phyloP scores from a whole-genome alignment of 2,113 vertebrate genomes.

The Xiphorhynchus elegans region DNA sequence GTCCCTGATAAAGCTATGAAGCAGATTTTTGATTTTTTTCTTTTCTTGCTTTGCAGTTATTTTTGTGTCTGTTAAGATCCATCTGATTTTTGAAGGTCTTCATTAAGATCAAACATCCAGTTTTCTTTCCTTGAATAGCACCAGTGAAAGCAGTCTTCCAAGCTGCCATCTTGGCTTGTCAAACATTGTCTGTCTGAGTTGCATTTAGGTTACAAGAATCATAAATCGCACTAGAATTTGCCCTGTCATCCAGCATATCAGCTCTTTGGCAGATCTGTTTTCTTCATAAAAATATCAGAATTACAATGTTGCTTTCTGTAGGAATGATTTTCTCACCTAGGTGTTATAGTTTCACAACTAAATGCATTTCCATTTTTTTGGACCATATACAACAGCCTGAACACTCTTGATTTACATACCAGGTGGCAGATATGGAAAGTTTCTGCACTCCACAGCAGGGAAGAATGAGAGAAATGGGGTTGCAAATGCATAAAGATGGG shows the following conservation, averaged over 20 bases:
- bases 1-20: neutral
- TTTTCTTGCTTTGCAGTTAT: neutral
- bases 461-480: neutral
- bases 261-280: neutral
- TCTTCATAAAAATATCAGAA: neutral
- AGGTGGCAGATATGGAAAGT: conserved; percentile 1
- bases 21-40: neutral
- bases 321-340: conserved; percentile 26
- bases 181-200: neutral
- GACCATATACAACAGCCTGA: neutral
- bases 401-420: neutral
- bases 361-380: conserved; percentile 37
- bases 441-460: neutral
- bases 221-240: neutral
- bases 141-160: neutral
- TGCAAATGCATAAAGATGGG: neutral
- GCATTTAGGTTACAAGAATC: neutral
- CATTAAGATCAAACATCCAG: neutral
- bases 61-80: neutral
- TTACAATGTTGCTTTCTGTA: neutral
- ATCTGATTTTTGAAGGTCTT: neutral
- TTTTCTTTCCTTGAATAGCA: neutral
- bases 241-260: neutral
- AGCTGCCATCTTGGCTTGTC: neutral
- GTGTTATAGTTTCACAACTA: conserved; percentile 9